Evolutionary conservation across 2,113 vertebrate species (phyloP).

Genomic region (Channa argus): DNA sequence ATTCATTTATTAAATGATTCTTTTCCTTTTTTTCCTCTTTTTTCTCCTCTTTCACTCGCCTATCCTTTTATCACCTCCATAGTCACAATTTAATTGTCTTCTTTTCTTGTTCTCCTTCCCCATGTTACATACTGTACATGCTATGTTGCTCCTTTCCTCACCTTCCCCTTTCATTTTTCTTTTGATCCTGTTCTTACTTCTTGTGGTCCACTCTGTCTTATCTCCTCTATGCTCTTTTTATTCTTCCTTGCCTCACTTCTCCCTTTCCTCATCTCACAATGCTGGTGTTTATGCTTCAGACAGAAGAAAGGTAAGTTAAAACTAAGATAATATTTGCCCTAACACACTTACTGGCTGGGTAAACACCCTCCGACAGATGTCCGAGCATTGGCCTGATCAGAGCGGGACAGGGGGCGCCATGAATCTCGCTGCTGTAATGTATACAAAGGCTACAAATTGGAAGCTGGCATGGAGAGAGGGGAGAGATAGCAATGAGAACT

Average conservation of each 20-base stretch:
- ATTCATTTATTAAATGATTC: too few species aligned
- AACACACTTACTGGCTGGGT: slow-evolving; percentile 79
- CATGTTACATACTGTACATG: too few species aligned
- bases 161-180: not conserved
- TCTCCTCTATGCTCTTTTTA: not conserved
- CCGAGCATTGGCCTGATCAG: slow-evolving; percentile 70
- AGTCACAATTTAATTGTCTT: too few species aligned
- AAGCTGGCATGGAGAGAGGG: slow-evolving; percentile 70
- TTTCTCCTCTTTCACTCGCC: too few species aligned
- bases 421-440: slow-evolving; percentile 59
- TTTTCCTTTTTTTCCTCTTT: too few species aligned
- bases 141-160: not conserved
- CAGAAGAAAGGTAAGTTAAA: slow-evolving; percentile 82
- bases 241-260: slow-evolving; percentile 2
- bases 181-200: not conserved
- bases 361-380: slow-evolving; percentile 86
- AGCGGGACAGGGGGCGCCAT: slow-evolving; percentile 42
- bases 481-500: not conserved
- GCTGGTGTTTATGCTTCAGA: slow-evolving; percentile 76
- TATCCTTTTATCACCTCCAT: too few species aligned
- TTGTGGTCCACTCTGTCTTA: slow-evolving; percentile 17
- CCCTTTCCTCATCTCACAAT: slow-evolving; percentile 50
- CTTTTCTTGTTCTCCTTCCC: too few species aligned
- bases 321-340: slow-evolving; percentile 84
- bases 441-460: slow-evolving; percentile 81